Percentiles rank a stretch among this genome's conserved stretches.
Conservation (phyloP, 1,140 invertebrate species). For the Drosophila parvula region DNA sequence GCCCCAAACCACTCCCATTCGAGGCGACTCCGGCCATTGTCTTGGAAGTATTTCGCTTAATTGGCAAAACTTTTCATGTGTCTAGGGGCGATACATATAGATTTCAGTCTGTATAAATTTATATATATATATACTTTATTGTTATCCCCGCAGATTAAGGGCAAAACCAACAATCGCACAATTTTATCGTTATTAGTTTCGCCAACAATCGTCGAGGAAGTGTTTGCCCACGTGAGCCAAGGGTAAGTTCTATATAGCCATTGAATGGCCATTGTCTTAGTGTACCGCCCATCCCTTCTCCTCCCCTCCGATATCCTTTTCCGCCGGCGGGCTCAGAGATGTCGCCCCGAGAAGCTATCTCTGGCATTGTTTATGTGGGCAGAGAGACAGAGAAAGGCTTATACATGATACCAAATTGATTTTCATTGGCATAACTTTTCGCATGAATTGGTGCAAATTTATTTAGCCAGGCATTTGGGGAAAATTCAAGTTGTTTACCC, state of each 20-base stretch:
- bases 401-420: slow-evolving; percentile 62
- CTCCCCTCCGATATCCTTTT: neutral
- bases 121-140: slow-evolving; percentile 74
- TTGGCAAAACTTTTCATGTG: slow-evolving; percentile 80
- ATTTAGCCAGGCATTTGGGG: slow-evolving; percentile 40
- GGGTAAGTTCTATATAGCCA: slow-evolving; percentile 74
- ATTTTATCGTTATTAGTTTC: slow-evolving; percentile 84
- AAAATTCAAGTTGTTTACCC: slow-evolving; percentile 42
- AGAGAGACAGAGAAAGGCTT: slow-evolving; percentile 24
- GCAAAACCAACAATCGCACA: slow-evolving; percentile 83
- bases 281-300: neutral
- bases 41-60: slow-evolving; percentile 71
- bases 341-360: slow-evolving; percentile 24
- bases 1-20: slow-evolving; percentile 5
- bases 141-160: slow-evolving; percentile 82
- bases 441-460: slow-evolving; percentile 68
- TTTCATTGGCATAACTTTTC: slow-evolving; percentile 62
- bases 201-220: slow-evolving; percentile 80
- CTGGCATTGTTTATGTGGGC: slow-evolving; percentile 51
- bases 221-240: slow-evolving; percentile 66
- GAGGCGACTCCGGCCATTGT: slow-evolving; percentile 39
- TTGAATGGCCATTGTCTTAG: slow-evolving; percentile 63
- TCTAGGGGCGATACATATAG: slow-evolving; percentile 59
- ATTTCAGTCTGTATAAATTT: slow-evolving; percentile 56
- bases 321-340: slow-evolving; percentile 19